These are phyloP conservation scores for Patella vulgata DNA, from an alignment of 1,140 invertebrate genomes.

Conservation along the genomic window DNA sequence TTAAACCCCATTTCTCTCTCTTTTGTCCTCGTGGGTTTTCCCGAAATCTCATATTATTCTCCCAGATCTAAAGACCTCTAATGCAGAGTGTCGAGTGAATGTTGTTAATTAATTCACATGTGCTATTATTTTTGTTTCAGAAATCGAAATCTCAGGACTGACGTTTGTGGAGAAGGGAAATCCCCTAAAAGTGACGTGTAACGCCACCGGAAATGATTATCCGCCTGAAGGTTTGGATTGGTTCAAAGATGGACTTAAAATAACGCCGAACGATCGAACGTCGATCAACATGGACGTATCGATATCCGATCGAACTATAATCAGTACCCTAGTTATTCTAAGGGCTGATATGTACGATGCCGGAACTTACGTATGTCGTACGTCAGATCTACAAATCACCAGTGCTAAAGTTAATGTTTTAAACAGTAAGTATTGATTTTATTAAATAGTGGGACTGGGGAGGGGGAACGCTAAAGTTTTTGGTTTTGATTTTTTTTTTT, in stretches of 20 bases:
- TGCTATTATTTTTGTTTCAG: slow-evolving; percentile 36
- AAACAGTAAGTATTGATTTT: slow-evolving; percentile 43
- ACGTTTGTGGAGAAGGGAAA: slow-evolving; percentile 49
- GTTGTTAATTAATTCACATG: too few relatives aligned
- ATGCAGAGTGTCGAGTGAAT: too few relatives aligned
- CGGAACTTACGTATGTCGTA: slow-evolving; percentile 50
- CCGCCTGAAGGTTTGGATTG: slow-evolving; percentile 56
- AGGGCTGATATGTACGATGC: slow-evolving; percentile 38
- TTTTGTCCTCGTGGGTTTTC: too few relatives aligned
- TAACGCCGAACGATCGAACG: slow-evolving; percentile 21
- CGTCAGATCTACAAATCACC: slow-evolving; percentile 47
- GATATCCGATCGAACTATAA: slow-evolving; percentile 39
- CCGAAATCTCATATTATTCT: too few relatives aligned
- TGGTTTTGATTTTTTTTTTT: too few relatives aligned
- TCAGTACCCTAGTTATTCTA: slow-evolving; percentile 36
- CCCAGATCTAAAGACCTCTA: too few relatives aligned
- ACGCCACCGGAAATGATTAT: slow-evolving; percentile 49
- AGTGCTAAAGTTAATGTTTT: slow-evolving; percentile 49
- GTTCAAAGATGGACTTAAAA: slow-evolving; percentile 55
- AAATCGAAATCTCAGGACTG: slow-evolving; percentile 44
- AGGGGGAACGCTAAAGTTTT: too few relatives aligned
- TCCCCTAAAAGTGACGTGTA: slow-evolving; percentile 42
- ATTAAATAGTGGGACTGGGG: too few relatives aligned
- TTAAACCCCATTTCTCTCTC: too few relatives aligned
- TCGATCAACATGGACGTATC: slow-evolving; percentile 18